These are phyloP conservation scores for Proterorhinus semilunaris DNA, from an alignment of 2,113 vertebrate genomes.

Conservation along the genomic window DNA sequence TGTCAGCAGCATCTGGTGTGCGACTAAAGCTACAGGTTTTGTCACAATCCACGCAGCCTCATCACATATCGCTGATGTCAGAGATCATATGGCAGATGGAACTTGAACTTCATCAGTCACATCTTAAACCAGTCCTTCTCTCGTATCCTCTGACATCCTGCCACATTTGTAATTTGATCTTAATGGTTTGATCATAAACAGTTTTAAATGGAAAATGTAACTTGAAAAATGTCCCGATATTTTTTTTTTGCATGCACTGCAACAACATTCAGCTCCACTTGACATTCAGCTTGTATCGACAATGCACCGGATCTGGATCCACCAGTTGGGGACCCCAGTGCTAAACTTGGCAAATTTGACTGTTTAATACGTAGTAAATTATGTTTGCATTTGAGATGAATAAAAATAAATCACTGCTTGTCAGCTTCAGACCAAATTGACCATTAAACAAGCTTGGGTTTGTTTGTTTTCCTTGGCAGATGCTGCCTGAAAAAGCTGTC, in stretches of 20 bases:
- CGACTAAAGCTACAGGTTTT: neutral
- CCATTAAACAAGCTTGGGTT: conserved; percentile 40
- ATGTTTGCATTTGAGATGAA: neutral
- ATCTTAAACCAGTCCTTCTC: neutral
- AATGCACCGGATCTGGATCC: too few relatives aligned
- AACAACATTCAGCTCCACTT: too few relatives aligned
- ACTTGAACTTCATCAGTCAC: neutral
- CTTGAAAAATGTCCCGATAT: too few relatives aligned
- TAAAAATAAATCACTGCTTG: conserved; percentile 7
- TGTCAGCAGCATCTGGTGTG: conserved; percentile 4
- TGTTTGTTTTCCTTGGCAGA: conserved; percentile 43
- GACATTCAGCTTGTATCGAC: too few relatives aligned
- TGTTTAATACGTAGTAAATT: neutral
- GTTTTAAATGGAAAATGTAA: too few relatives aligned
- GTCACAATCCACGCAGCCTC: neutral
- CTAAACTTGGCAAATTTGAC: neutral
- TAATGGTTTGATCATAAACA: too few relatives aligned
- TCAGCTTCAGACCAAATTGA: conserved; percentile 31
- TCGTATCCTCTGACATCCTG: neutral
- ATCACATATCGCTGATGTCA: neutral
- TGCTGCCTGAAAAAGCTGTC: conserved; percentile 34
- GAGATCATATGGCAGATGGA: neutral
- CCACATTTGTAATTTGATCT: neutral
- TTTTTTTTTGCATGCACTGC: too few relatives aligned
- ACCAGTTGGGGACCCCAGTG: neutral